Base-by-base conservation (phyloP, 2,113 vertebrate species). In the Solea solea region DNA sequence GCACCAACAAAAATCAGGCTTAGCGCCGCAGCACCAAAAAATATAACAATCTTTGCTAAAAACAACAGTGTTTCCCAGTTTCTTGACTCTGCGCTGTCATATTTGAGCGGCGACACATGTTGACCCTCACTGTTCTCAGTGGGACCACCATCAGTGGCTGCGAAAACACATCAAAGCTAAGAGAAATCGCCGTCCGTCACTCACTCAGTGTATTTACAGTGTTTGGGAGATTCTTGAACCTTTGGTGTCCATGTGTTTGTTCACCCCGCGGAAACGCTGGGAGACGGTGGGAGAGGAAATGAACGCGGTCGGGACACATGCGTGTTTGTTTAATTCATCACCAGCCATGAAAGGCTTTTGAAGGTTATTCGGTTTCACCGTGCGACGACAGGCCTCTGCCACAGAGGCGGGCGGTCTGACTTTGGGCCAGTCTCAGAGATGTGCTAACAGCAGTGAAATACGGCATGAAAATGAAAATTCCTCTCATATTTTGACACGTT, bases 271-370 rank as follows among this genome's bases (percentile, higher is more conserved):
- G 34, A 34, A 34, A 34, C 74, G 64, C 54, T 49, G 28, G 53
- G 72, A 76, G 62, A 60, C 51, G 1, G 62, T 60, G 78, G 77
- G 60, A 62, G 64, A 67, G 84, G 80, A 87, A 89, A 81, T 72
- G 76, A 86, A 59, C 60, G 71, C 46, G 75, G 76, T 28, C 69
- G 57, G 68, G 73, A 70, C 71, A 67, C 79, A 80, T 69, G 10
- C 25, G 44, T 73, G 65, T 85, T 87, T 83, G 62, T 74, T 78
- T 89, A 82, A 90, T 83, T 69, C 71, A 85, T 83, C 83, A 72
- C 41, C 0, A 63, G 63, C 72, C 69, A 70, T 68, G 59, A 83
- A 82, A 82, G 64, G 60, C 72, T 81, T 64, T 78, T 42, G 41
- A 64, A 86, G 12, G 4, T 8, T 45, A 68, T n/a, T 72, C 52